These are phyloP conservation scores for Brachymystax lenok DNA, from an alignment of 2,797 vertebrate species.

Conservation along the genomic window DNA sequence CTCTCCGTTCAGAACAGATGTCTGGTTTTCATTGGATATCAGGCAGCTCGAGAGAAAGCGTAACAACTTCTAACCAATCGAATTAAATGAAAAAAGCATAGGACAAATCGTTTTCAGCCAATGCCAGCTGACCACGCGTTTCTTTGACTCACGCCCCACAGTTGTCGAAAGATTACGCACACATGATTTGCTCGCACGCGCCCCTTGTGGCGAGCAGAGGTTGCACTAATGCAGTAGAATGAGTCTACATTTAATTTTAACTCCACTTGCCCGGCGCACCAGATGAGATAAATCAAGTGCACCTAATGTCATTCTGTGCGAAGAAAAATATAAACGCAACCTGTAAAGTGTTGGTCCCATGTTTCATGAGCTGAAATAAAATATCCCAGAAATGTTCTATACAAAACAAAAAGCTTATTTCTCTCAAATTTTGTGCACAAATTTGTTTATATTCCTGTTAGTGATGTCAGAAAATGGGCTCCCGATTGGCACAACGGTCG, in stretches of 20 bases:
- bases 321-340: background rate
- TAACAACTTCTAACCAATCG: conserved; percentile 53
- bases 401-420: no score
- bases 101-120: conserved; percentile 47
- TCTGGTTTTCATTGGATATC: conserved; percentile 75
- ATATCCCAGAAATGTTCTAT: no score
- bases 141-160: conserved; percentile 49
- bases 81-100: background rate
- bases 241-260: no score
- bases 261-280: background rate
- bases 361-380: no score
- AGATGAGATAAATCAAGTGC: background rate
- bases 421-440: no score
- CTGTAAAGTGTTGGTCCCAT: no score
- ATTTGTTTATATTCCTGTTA: no score
- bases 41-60: conserved; percentile 33
- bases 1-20: conserved; percentile 82
- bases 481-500: no score
- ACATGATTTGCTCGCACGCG: background rate
- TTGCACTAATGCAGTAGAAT: background rate
- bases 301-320: background rate
- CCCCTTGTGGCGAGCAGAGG: background rate
- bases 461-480: no score
- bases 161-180: background rate
- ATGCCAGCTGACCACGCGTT: conserved; percentile 72